Evolutionary conservation across 92 coral and sea anemone genomes (phyloP).

Genomic region (Metridium senile): DNA sequence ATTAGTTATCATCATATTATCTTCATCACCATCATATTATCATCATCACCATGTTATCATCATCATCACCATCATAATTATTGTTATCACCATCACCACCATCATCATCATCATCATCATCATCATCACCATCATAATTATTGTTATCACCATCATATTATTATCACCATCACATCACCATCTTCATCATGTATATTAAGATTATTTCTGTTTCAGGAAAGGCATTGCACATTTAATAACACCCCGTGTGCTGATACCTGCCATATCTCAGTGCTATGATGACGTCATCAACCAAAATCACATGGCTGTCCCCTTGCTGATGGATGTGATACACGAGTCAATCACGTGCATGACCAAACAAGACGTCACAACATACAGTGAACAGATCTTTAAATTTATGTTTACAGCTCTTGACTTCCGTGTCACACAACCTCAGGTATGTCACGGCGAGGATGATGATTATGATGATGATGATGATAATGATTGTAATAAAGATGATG

Average conservation of each 20-base stretch:
- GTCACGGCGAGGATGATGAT: background rate
- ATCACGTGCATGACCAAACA: conserved; percentile 72
- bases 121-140: too few relatives aligned
- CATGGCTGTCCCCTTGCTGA: conserved; percentile 61
- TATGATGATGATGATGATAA: background rate
- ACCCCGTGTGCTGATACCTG: conserved; percentile 83
- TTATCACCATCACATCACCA: too few relatives aligned
- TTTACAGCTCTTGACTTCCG: conserved; percentile 87
- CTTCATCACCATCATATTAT: too few relatives aligned
- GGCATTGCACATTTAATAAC: conserved; percentile 66
- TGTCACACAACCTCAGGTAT: conserved; percentile 65
- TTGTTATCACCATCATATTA: too few relatives aligned
- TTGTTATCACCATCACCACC: too few relatives aligned
- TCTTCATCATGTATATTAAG: background rate
- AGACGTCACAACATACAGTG: conserved; percentile 75
- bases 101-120: too few relatives aligned
- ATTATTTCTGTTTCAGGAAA: conserved; percentile 48
- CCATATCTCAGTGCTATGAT: conserved; percentile 75
- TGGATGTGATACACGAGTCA: conserved; percentile 67
- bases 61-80: too few relatives aligned
- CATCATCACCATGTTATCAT: too few relatives aligned
- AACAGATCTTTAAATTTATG: conserved; percentile 76
- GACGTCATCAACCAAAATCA: conserved; percentile 25
- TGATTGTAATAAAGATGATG: background rate
- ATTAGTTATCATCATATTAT: too few relatives aligned